Conservation (phyloP, 64 coral and sea anemone genomes). For the Porites australiensis region DNA sequence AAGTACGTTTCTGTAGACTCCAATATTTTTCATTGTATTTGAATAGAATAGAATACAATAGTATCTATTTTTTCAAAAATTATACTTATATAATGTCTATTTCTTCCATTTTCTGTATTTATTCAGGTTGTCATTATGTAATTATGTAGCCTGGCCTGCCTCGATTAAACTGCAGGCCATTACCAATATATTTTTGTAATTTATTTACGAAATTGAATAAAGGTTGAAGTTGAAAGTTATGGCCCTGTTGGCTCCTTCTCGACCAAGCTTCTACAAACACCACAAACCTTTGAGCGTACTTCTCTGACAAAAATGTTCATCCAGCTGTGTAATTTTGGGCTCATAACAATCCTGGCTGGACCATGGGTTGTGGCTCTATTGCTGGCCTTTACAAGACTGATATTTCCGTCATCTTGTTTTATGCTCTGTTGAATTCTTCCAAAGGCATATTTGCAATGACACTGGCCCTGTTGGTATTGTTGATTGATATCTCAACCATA, state of each 20-base stretch:
- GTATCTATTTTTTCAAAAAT: too few species aligned
- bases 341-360: conserved; percentile 46
- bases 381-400: conserved; percentile 35
- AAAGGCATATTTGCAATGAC: conserved; percentile 56
- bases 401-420: conserved; percentile 38
- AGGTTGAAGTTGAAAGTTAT: too few species aligned
- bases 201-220: too few species aligned
- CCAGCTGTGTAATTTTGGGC: conserved; percentile 38
- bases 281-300: not conserved
- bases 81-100: too few species aligned
- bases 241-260: too few species aligned
- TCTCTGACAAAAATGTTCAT: conserved; percentile 54
- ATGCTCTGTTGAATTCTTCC: conserved; percentile 33
- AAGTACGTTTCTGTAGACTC: not conserved
- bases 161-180: too few species aligned
- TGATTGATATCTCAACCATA: conserved; percentile 18
- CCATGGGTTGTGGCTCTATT: conserved; percentile 55
- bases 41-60: too few species aligned
- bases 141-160: too few species aligned
- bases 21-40: not conserved
- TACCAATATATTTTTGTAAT: too few species aligned
- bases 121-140: too few species aligned
- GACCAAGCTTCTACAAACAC: too few species aligned
- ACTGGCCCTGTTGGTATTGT: conserved; percentile 55
- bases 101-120: too few species aligned